These are phyloP conservation scores for Latrodectus elegans DNA, from an alignment of 2,888 invertebrate species.

Conservation along the genomic window DNA sequence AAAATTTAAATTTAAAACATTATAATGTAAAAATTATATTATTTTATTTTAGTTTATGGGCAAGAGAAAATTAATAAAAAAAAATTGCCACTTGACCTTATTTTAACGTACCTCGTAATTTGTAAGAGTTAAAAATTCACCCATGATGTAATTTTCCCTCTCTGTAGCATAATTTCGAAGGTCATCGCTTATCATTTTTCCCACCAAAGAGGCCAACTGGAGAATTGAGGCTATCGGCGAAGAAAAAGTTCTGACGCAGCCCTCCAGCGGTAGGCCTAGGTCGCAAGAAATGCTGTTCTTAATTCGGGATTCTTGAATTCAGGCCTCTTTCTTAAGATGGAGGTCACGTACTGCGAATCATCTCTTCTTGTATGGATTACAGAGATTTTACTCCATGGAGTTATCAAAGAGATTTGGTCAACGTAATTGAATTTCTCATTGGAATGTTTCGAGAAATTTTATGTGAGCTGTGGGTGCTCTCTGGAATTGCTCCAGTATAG, in stretches of 20 bases:
- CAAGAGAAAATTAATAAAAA: too few species aligned
- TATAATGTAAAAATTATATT: too few species aligned
- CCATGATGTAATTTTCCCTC: neutral
- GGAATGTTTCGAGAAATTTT: too few species aligned
- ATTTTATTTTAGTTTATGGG: too few species aligned
- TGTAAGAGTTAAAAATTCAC: too few species aligned
- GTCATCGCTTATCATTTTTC: slow-evolving; percentile 27
- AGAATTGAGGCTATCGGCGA: slow-evolving; percentile 40
- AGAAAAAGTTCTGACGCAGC: slow-evolving; percentile 19
- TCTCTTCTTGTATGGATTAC: neutral
- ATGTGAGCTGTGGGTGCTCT: too few species aligned
- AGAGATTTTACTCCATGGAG: neutral
- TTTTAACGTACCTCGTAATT: too few species aligned
- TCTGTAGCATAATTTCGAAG: slow-evolving; percentile 12
- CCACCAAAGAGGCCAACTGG: slow-evolving; percentile 31
- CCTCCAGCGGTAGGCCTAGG: slow-evolving; percentile 62
- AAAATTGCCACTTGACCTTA: too few species aligned
- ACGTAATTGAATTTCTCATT: too few species aligned
- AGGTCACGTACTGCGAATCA: slow-evolving; percentile 32
- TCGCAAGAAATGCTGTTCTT: slow-evolving; percentile 26
- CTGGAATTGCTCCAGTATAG: too few species aligned
- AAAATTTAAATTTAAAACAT: too few species aligned
- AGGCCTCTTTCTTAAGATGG: slow-evolving; percentile 34
- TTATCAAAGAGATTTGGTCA: neutral
- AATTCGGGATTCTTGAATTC: slow-evolving; percentile 27